Percentiles rank a stretch among this genome's conserved stretches.
Conservation (phyloP, 92 coral and sea anemone genomes). For the Phenganax subtilis region DNA sequence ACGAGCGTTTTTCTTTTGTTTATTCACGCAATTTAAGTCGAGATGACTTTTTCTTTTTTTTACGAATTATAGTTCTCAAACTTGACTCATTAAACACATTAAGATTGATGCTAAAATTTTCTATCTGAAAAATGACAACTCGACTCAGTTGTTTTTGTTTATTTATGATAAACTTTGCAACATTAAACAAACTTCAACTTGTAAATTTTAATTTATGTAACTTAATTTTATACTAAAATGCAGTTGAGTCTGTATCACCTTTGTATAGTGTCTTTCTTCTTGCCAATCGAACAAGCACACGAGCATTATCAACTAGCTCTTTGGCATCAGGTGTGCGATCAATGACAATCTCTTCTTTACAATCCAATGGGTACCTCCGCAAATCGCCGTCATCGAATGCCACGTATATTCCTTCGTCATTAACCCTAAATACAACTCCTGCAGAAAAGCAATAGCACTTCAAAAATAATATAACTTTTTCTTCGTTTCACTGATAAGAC, state of each 20-base stretch:
- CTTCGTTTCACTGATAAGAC: too few species aligned
- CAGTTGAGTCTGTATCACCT: neutral
- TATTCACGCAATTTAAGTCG: too few species aligned
- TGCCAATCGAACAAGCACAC: neutral
- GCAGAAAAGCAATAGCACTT: neutral
- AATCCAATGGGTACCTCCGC: neutral
- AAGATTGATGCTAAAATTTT: too few species aligned
- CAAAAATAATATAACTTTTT: neutral
- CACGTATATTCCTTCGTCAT: constrained; percentile 11
- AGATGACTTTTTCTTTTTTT: too few species aligned
- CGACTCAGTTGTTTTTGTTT: too few species aligned
- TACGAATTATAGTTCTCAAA: too few species aligned
- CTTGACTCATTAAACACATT: too few species aligned
- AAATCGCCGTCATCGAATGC: constrained; percentile 7
- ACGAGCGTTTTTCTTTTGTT: neutral
- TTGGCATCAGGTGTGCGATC: neutral
- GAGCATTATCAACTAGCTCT: constrained; percentile 4
- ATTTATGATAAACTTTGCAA: too few species aligned
- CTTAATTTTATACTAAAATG: neutral
- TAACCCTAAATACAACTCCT: neutral
- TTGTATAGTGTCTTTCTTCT: constrained; percentile 11
- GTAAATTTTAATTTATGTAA: too few species aligned
- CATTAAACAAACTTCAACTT: too few species aligned
- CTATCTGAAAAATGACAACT: too few species aligned
- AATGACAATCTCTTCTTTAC: neutral